Base-by-base conservation (phyloP, 2,888 invertebrate genomes). In the Allophyes oxyacanthae region DNA sequence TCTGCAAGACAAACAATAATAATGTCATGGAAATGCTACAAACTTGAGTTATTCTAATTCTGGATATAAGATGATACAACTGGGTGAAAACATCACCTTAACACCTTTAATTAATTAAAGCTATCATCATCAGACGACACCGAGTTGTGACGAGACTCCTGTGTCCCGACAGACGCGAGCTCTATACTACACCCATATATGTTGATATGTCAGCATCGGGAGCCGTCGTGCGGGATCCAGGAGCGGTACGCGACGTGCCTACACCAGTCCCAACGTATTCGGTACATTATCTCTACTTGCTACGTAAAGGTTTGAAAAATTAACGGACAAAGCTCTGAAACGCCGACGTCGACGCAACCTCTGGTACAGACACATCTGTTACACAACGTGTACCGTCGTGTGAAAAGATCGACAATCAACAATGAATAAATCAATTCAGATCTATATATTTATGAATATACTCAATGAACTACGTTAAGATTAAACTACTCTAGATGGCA, bases 21-120 rank as follows among this genome's bases (percentile, higher is more conserved):
- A 53, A 79, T 86, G 91, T 90, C 90, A 91, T 91, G 90, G 87
- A 80, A 80, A 81, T 79, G 85, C 80, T 82, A 81, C 69, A 77
- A 76, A 77, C 66, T 64, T 77, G 78, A 64, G 72, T 72, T 58
- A 66, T 34, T 61, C 59, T 71, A 58, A 58, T 50, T 68, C 45
- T 67, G 75, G 56, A 54, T 64, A 57, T 49, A 55, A 52, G 68
- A 65, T 66, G 67, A 64, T 69, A 76, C 68, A 53, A 60, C 63
- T 54, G 64, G 56, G 66, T 66, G 70, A 51, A 56, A 62, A 56
- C 64, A 62, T 59, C 73, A 75, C 67, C 71, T 63, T 70, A 78
- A 76, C 75, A 71, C 70, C 69, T 79, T 85, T 79, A 79, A 76
- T 78, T 83, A 80, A 86, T 90, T 90, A 90, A 90, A 90, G 90